These are phyloP conservation scores for Anolis carolinensis DNA, from an alignment of 2,113 vertebrate species.

Conservation along the genomic window DNA sequence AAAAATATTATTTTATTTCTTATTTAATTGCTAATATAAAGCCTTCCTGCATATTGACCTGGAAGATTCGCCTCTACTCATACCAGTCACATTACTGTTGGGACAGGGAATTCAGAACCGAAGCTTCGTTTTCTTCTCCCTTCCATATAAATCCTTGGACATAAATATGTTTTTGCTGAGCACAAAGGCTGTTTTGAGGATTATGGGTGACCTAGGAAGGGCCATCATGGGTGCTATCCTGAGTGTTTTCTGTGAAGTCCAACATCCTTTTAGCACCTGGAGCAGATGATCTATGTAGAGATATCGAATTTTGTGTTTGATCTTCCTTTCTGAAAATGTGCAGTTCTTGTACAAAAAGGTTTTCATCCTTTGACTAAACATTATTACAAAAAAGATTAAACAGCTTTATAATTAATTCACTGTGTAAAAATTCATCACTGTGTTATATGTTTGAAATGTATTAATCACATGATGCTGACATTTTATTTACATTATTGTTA, in stretches of 20 bases:
- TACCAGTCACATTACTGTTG: neutral
- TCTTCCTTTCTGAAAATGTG: neutral
- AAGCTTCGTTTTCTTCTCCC: neutral
- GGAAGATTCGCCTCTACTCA: neutral
- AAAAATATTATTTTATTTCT: conserved; percentile 41
- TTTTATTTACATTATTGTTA: neutral
- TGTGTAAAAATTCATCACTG: conserved; percentile 10
- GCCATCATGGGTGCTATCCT: neutral
- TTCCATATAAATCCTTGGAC: neutral
- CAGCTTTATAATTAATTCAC: neutral
- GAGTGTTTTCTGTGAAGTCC: neutral
- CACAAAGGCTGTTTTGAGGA: neutral
- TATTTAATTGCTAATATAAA: conserved; percentile 12
- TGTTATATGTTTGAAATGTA: neutral
- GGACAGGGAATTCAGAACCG: neutral
- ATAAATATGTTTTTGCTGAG: neutral
- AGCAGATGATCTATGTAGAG: neutral
- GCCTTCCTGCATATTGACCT: neutral
- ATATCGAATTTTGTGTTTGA: neutral
- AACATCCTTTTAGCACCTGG: neutral
- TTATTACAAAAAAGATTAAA: neutral
- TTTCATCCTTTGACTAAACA: too few relatives aligned
- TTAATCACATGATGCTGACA: neutral
- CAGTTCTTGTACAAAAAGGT: too few relatives aligned
- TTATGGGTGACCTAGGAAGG: neutral